A percentile compares a stretch with the other conserved stretches of the same genome.
Conservation (phyloP, 2,113 vertebrate species). For the Odocoileus hemionus region DNA sequence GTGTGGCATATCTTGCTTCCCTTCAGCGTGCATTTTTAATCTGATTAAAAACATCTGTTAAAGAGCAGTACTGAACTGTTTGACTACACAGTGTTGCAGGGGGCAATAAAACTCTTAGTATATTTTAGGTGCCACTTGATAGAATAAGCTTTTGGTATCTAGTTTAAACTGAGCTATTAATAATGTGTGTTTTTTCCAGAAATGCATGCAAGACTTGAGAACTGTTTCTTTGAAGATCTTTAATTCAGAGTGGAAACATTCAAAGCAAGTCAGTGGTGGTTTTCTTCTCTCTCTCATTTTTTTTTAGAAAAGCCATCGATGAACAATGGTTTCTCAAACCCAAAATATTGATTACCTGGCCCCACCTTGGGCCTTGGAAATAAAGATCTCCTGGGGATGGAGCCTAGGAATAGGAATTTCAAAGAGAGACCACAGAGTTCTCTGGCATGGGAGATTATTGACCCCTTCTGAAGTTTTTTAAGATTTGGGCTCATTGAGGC, state of each 20-base stretch:
- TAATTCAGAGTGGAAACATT: neutral
- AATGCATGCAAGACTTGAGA: neutral
- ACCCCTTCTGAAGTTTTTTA: neutral
- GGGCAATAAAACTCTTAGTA: neutral
- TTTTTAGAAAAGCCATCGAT: neutral
- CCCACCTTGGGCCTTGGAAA: neutral
- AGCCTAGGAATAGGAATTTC: constrained; percentile 1
- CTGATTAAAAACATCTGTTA: neutral
- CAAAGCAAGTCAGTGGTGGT: neutral
- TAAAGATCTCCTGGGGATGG: neutral
- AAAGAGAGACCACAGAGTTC: neutral
- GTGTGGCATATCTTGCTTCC: neutral
- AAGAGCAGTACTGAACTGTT: neutral
- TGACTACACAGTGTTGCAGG: neutral
- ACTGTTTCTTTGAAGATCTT: neutral
- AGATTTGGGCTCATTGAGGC: neutral
- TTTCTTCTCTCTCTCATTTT: neutral
- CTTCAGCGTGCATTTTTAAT: neutral
- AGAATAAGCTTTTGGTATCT: neutral
- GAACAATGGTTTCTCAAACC: neutral
- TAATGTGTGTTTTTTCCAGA: neutral
- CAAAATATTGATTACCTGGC: neutral
- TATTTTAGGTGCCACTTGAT: neutral
- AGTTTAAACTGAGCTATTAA: neutral
- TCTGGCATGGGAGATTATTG: neutral